Evolutionary conservation across 2,888 invertebrate species (phyloP).

Genomic region (Taphrorychus bicolor): DNA sequence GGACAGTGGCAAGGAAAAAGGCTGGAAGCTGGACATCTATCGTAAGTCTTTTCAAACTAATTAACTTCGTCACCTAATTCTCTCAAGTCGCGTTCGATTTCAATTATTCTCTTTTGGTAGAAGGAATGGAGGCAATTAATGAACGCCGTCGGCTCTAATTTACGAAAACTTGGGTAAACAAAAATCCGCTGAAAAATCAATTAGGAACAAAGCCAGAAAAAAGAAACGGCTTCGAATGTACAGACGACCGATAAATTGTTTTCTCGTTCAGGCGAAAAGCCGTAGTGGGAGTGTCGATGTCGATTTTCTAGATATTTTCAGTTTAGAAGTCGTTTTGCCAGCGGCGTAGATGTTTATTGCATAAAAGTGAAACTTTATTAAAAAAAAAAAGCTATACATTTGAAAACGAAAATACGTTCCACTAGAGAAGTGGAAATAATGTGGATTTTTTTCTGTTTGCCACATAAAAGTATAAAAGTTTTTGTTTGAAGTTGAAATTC

Average conservation of each 20-base stretch:
- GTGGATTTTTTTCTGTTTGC: too few species aligned
- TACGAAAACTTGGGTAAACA: slow-evolving; percentile 31
- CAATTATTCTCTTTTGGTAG: slow-evolving; percentile 9
- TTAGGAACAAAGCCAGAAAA: slow-evolving; percentile 34
- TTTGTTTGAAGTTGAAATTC: too few species aligned
- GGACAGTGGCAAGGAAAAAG: slow-evolving; percentile 78
- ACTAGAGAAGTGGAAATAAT: too few species aligned
- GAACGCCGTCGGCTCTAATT: slow-evolving; percentile 27
- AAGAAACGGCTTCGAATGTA: slow-evolving; percentile 24
- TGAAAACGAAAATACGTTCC: slow-evolving; percentile 7
- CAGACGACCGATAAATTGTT: slow-evolving; percentile 30
- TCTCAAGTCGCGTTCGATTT: slow-evolving; percentile 2
- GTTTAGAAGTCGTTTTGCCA: not conserved
- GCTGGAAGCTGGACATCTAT: slow-evolving; percentile 82
- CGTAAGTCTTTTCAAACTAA: slow-evolving; percentile 67
- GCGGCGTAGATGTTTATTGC: too few species aligned
- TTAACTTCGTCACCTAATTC: not conserved
- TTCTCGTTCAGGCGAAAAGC: slow-evolving; percentile 22
- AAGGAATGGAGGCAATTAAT: slow-evolving; percentile 28
- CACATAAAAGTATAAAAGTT: too few species aligned
- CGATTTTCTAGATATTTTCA: slow-evolving; percentile 32
- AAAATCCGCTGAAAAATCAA: slow-evolving; percentile 35
- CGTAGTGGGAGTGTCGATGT: slow-evolving; percentile 26
- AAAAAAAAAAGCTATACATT: not conserved
- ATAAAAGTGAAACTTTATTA: too few species aligned